Conservation (phyloP, 2,113 vertebrate species). For the Aphelocoma coerulescens region DNA sequence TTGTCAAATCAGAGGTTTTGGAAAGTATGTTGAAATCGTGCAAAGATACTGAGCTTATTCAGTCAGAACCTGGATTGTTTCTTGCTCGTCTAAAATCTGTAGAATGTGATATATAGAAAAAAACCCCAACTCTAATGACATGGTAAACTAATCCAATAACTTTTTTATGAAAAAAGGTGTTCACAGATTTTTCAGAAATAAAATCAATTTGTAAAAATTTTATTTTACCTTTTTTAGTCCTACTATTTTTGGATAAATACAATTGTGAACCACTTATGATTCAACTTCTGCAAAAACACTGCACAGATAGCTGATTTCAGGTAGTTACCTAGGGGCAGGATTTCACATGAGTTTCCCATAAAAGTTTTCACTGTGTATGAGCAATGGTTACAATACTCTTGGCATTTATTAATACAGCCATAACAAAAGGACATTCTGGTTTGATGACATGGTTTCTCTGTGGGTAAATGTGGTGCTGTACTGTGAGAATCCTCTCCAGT, state of each 20-base stretch:
- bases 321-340: background rate
- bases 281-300: background rate
- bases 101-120: background rate
- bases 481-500: background rate
- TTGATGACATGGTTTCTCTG: background rate
- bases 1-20: background rate
- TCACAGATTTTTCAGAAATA: background rate
- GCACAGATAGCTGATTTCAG: background rate
- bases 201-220: background rate
- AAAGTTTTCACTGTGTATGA: background rate
- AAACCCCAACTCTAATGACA: background rate
- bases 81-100: background rate
- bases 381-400: background rate
- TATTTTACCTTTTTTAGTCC: background rate
- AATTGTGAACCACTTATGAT: background rate
- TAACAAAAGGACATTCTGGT: background rate
- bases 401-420: background rate
- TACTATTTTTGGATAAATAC: background rate
- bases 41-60: background rate
- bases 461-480: background rate
- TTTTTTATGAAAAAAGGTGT: background rate
- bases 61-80: background rate
- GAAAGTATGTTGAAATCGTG: background rate
- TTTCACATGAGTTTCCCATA: background rate
- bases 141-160: background rate